Base-by-base conservation (phyloP, 2,797 vertebrate genomes). In the Pempheris klunzingeri region DNA sequence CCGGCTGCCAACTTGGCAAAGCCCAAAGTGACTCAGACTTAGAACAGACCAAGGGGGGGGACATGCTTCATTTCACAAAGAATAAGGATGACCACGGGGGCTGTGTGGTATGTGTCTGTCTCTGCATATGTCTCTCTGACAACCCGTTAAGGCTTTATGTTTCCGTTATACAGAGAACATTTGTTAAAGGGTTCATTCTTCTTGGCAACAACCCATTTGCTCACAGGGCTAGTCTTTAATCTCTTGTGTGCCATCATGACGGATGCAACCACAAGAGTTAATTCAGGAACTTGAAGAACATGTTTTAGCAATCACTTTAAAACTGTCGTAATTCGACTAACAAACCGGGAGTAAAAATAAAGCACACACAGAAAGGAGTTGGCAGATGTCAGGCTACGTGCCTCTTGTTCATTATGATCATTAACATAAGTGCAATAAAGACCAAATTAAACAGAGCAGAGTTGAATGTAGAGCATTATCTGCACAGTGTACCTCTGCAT, bases 31-130 rank as follows among this genome's bases (percentile, higher is more conserved):
- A 88, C 68, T 61, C 63, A 81, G 79, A 68, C 66, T 72, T 30
- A 55, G 54, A 90, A 77, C 73, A 83, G 77, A 86, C 84, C 81
- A 32, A 66, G 64, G 53, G 80, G 78, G 80, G 78, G 74, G 75
- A 46, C 55, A 87, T 65, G 81, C 69, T 85, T 90, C 74, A 89
- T 88, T 90, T 88, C 84, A 88, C 84, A 83, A 74, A 87, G 80
- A 88, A 91, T 75, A 74, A 79, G 72, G 79, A 82, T 58, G 36
- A 82, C 77, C 28, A 22, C 26, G 24, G 78, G n/a, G 52, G 71
- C 66, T 59, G 59, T 59, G 54, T 71, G 43, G 67, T 61, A 11
- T 73, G 76, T 63, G 71, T 71, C 22, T 78, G 71, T 69, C 22
- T 71, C 38, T 52, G 60, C n/a, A n/a, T 59, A 32, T 34, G n/a